These are phyloP conservation scores for Drosophila mauritiana DNA, from an alignment of 1,140 invertebrate genomes.

Conservation along the genomic window DNA sequence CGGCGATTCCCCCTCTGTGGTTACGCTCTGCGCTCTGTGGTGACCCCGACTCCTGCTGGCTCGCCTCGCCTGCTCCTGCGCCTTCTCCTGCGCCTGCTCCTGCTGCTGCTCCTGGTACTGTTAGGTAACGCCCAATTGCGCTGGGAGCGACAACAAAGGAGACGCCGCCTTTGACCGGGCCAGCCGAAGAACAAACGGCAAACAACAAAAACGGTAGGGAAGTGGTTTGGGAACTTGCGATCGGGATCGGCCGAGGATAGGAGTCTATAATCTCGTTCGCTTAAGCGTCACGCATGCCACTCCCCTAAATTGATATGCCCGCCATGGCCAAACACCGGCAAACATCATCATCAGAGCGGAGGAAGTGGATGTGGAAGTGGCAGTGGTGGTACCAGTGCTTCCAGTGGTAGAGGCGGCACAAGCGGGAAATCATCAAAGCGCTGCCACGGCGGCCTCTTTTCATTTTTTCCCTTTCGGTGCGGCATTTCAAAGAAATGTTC, in stretches of 20 bases:
- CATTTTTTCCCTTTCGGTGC: constrained; percentile 60
- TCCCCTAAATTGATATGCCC: constrained; percentile 81
- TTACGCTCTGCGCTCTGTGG: constrained; percentile 4
- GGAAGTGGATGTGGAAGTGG: constrained; percentile 39
- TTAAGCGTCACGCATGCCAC: constrained; percentile 80
- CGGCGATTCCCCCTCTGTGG: constrained; percentile 26
- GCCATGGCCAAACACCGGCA: constrained; percentile 70
- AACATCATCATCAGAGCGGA: constrained; percentile 71
- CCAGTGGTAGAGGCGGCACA: constrained; percentile 44
- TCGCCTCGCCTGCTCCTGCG: constrained; percentile 33
- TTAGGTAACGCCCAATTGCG: constrained; percentile 67
- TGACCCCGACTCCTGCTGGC: constrained; percentile 29
- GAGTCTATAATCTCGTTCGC: constrained; percentile 76
- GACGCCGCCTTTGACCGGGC: constrained; percentile 49
- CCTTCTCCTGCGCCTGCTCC: too few relatives aligned
- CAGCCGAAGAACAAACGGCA: background rate
- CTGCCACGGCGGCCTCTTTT: constrained; percentile 71
- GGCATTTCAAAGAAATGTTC: constrained; percentile 82
- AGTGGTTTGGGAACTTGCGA: constrained; percentile 7
- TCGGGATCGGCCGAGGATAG: constrained; percentile 5
- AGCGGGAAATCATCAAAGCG: constrained; percentile 80
- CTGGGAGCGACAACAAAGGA: constrained; percentile 65
- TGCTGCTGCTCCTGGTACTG: constrained; percentile 50
- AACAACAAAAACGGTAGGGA: background rate
- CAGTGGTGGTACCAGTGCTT: constrained; percentile 40